Evolutionary conservation across 2,888 invertebrate species (phyloP).

Genomic region (Habrosyne pyritoides): DNA sequence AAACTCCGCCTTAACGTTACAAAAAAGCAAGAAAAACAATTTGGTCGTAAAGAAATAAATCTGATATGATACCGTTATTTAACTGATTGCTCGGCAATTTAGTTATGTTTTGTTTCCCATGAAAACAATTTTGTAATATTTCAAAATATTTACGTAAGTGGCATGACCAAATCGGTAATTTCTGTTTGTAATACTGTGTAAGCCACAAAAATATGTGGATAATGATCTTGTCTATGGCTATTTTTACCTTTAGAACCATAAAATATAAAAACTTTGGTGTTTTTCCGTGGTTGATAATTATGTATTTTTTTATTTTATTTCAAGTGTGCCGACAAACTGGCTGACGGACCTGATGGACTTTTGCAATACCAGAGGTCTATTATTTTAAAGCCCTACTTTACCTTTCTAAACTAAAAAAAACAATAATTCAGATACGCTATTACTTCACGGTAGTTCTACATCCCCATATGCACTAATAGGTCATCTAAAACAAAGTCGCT

Average conservation of each 20-base stretch:
- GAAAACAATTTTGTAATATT: slow-evolving; percentile 48
- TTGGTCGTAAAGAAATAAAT: slow-evolving; percentile 71
- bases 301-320: too few relatives aligned
- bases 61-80: slow-evolving; percentile 58
- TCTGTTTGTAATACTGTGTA: slow-evolving; percentile 59
- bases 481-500: too few relatives aligned
- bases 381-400: too few relatives aligned
- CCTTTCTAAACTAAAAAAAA: too few relatives aligned
- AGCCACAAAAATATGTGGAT: slow-evolving; percentile 22
- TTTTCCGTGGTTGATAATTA: too few relatives aligned
- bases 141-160: slow-evolving; percentile 58
- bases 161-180: slow-evolving; percentile 64
- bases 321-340: too few relatives aligned
- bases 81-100: slow-evolving; percentile 54
- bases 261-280: slow-evolving; percentile 7
- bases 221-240: slow-evolving; percentile 23
- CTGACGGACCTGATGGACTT: too few relatives aligned
- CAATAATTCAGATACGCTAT: too few relatives aligned
- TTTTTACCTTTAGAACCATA: slow-evolving; percentile 29
- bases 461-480: too few relatives aligned
- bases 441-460: too few relatives aligned
- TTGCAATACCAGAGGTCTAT: too few relatives aligned
- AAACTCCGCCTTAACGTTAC: slow-evolving; percentile 55
- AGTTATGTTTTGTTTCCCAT: slow-evolving; percentile 57
- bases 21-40: slow-evolving; percentile 60